Evolutionary conservation across 2,888 invertebrate genomes (phyloP).

Genomic region (Drosophila pseudotakahashii): DNA sequence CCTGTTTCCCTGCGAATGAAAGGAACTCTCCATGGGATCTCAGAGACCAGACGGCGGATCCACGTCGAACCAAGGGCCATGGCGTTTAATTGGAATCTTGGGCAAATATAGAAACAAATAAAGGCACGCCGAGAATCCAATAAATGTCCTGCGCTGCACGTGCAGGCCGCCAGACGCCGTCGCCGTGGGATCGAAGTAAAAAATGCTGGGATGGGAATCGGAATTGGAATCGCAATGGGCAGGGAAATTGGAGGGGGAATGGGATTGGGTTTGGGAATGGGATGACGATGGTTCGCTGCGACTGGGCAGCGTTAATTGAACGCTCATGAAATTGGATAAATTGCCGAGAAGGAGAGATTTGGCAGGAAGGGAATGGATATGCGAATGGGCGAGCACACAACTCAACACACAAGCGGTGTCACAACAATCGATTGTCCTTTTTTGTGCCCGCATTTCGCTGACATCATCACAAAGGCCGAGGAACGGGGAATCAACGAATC

Average conservation of each 20-base stretch:
- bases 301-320: conserved; percentile 67
- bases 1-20: conserved; percentile 9
- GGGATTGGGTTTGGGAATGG: conserved; percentile 6
- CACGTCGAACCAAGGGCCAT: conserved; percentile 51
- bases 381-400: conserved; percentile 6
- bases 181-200: conserved; percentile 52
- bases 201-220: conserved; percentile 9
- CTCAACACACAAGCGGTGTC: conserved; percentile 55
- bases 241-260: conserved; percentile 4
- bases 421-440: conserved; percentile 79
- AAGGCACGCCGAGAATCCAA: conserved; percentile 81
- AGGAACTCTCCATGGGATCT: conserved; percentile 26
- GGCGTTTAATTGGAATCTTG: conserved; percentile 80
- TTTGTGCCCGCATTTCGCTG: conserved; percentile 66
- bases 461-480: conserved; percentile 60
- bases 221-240: conserved; percentile 11
- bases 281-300: conserved; percentile 21
- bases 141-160: conserved; percentile 84
- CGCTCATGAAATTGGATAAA: conserved; percentile 61
- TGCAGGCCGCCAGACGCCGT: conserved; percentile 67
- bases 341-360: conserved; percentile 31
- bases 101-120: conserved; percentile 77
- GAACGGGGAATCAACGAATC: conserved; percentile 23
- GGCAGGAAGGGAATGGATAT: conserved; percentile 15
- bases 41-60: conserved; percentile 11